Evolutionary conservation across 2,113 vertebrate genomes (phyloP), one percentile per base, ranked within the genome.

Genomic region (Indicator maculatus): DNA sequence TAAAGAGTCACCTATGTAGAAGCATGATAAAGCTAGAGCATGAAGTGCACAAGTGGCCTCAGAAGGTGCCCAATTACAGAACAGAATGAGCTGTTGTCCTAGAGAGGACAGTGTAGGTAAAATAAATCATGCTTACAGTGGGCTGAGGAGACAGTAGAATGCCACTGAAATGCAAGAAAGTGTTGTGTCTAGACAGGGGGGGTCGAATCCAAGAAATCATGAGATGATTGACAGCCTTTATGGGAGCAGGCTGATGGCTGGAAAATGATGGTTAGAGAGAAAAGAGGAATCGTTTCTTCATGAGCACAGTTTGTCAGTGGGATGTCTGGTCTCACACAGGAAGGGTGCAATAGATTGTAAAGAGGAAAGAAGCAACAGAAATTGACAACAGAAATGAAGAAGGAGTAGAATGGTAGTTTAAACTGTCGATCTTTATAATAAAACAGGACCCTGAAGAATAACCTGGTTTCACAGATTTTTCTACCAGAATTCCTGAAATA

Each of bases 391-490:
- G 77, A 93, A 92, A 86, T 79, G 2, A 81, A 81, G 53, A 64
- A 71, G 38, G 20, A 72, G n/a, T 28, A 74, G 59, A 85, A 70
- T 23, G 12, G 33, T 74, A 38, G 13, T 50, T 56, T 67, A 63
- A 88, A 80, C 36, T 38, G 20, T 24, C 45, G 72, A 26, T 41
- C 36, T 85, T 89, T 77, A 63, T 21, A 71, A 45, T 67, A 38
- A 85, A 93, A 91, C 0, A 2, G 16, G 75, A 88, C 72, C 36
- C 69, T 67, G 60, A 69, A 91, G 78, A 85, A 74, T 39, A 93
- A 89, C 39, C 56, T 80, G 79, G 67, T 93, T 91, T 74, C 53
- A 9, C 11, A 23, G 31, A 47, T 85, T 89, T 89, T 91, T 93
- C 66, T 83, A 8, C 73, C 66, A 80, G 24, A 89, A 17, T 14